These are phyloP conservation scores for Scytalopus superciliaris DNA, from an alignment of 2,113 vertebrate species.

Conservation along the genomic window DNA sequence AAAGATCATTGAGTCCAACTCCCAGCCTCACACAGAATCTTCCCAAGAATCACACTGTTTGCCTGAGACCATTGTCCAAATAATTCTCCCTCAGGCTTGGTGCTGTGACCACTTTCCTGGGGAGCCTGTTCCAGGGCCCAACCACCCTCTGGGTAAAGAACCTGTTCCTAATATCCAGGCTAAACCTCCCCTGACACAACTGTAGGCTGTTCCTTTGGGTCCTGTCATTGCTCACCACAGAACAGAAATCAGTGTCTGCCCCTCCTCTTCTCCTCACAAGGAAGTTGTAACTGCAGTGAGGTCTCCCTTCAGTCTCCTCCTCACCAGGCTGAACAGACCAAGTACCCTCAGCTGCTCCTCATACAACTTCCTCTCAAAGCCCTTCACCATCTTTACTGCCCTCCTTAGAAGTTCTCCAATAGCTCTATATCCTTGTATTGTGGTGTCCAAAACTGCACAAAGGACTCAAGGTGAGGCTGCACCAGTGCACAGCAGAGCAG, in stretches of 20 bases:
- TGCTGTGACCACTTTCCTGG: neutral
- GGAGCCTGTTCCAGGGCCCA: neutral
- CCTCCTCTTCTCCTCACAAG: rapidly evolving
- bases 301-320: neutral
- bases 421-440: rapidly evolving
- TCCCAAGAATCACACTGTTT: neutral
- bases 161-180: neutral
- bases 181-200: neutral
- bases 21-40: neutral
- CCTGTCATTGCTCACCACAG: neutral
- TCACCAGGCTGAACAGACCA: neutral
- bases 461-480: rapidly evolving
- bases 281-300: rapidly evolving
- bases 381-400: rapidly evolving
- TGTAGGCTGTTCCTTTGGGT: neutral
- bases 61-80: neutral
- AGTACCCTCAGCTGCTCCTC: rapidly evolving
- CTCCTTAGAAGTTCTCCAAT: neutral
- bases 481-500: rapidly evolving
- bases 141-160: neutral
- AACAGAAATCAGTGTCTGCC: neutral
- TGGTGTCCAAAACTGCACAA: neutral
- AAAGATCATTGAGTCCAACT: rapidly evolving
- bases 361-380: rapidly evolving
- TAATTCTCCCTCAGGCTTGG: neutral